Conservation (phyloP, 1,140 invertebrate genomes). For the Microplitis demolitor region DNA sequence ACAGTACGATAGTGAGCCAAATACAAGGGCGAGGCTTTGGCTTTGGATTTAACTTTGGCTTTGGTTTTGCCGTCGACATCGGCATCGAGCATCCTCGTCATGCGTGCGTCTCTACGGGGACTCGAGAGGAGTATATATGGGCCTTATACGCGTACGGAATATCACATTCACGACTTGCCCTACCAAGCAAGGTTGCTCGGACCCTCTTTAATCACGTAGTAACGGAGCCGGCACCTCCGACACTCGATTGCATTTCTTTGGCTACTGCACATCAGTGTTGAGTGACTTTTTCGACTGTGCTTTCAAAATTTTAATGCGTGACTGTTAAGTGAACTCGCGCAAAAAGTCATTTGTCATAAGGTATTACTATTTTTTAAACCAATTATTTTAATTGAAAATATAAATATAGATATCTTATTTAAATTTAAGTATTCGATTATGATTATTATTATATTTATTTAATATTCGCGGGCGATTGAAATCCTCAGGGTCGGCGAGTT, state of each 20-base stretch:
- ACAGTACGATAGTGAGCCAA: neutral
- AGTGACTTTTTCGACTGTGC: neutral
- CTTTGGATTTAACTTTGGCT: neutral
- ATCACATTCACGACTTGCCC: constrained; percentile 58
- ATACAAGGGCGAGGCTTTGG: constrained; percentile 9
- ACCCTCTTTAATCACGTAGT: constrained; percentile 27
- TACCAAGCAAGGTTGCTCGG: constrained; percentile 41
- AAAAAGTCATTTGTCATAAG: too few relatives aligned
- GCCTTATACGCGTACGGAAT: constrained; percentile 58
- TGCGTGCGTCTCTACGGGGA: constrained; percentile 40
- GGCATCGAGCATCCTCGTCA: constrained; percentile 16
- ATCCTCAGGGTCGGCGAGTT: neutral
- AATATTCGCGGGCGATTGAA: neutral
- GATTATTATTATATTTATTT: neutral
- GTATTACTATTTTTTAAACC: too few relatives aligned
- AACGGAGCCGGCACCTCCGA: constrained; percentile 15
- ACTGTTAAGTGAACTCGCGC: too few relatives aligned
- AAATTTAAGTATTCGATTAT: neutral
- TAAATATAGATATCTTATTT: neutral
- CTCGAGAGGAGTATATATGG: constrained; percentile 54
- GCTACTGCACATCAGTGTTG: neutral
- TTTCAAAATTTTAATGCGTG: neutral
- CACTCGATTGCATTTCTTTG: constrained; percentile 11
- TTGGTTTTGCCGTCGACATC: constrained; percentile 18
- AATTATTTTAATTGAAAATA: too few relatives aligned